Evolutionary conservation across 1,140 invertebrate species (phyloP).

Genomic region (Ylistrum balloti): DNA sequence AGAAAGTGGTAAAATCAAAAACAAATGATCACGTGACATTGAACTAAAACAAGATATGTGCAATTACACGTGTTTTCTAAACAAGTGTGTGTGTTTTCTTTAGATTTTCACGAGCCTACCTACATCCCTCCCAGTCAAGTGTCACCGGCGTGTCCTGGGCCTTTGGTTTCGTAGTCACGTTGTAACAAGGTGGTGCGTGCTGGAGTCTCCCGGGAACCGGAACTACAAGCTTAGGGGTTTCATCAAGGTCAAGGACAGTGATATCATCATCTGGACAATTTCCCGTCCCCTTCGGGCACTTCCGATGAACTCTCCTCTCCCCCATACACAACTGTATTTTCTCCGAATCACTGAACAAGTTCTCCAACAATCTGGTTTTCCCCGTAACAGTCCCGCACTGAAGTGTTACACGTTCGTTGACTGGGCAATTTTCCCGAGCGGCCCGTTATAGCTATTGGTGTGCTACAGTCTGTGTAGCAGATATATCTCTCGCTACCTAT

Average conservation of each 20-base stretch:
- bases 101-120: not conserved
- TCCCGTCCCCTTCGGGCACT: conserved; percentile 35
- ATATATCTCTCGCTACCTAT: conserved; percentile 31
- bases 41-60: too few species aligned
- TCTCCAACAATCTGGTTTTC: not conserved
- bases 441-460: not conserved
- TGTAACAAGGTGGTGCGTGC: not conserved
- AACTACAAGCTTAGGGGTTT: conserved; percentile 10
- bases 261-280: conserved; percentile 18
- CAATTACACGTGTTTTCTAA: not conserved
- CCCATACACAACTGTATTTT: not conserved
- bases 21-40: too few species aligned
- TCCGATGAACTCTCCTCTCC: conserved; percentile 22
- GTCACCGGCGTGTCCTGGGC: not conserved
- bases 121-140: conserved; percentile 37
- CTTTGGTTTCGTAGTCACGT: not conserved
- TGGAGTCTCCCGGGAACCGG: not conserved
- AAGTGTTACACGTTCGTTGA: not conserved
- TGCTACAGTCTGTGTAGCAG: not conserved
- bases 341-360: not conserved
- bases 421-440: not conserved
- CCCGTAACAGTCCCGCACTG: not conserved
- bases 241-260: conserved; percentile 15
- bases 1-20: too few species aligned
- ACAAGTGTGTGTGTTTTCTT: not conserved